phyloP scores from a whole-genome alignment of 1,140 invertebrate genomes.

The Nasonia giraulti region DNA sequence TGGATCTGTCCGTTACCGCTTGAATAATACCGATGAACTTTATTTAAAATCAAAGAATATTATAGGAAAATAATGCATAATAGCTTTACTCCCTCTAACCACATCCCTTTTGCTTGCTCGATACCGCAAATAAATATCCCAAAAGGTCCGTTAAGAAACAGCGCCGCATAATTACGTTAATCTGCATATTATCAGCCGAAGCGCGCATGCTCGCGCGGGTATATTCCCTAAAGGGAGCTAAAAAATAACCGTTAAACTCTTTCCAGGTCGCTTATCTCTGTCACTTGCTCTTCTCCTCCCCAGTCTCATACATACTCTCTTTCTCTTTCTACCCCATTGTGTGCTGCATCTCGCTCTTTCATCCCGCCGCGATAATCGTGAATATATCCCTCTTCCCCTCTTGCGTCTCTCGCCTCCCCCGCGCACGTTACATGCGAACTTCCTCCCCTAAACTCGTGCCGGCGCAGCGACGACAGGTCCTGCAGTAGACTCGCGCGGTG shows the following conservation, averaged over 20 bases:
- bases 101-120: too few relatives aligned
- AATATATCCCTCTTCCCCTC: not conserved
- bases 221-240: not conserved
- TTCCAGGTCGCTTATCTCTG: not conserved
- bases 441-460: not conserved
- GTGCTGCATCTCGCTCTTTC: not conserved
- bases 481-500: too few relatives aligned
- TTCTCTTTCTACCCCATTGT: not conserved
- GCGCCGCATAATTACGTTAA: not conserved
- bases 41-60: too few relatives aligned
- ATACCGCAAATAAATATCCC: too few relatives aligned
- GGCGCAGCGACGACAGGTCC: too few relatives aligned
- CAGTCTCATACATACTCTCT: not conserved
- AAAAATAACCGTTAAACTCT: not conserved
- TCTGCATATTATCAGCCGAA: not conserved
- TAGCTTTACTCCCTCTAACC: too few relatives aligned
- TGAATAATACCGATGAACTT: too few relatives aligned
- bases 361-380: not conserved
- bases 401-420: not conserved
- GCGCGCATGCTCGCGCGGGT: too few relatives aligned
- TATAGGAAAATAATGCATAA: too few relatives aligned
- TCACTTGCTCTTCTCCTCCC: not conserved
- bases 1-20: too few relatives aligned
- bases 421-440: too few relatives aligned
- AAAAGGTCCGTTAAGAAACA: too few relatives aligned